phyloP scores from a whole-genome alignment of 2,888 invertebrate genomes.

The Schizaphis graminum region DNA sequence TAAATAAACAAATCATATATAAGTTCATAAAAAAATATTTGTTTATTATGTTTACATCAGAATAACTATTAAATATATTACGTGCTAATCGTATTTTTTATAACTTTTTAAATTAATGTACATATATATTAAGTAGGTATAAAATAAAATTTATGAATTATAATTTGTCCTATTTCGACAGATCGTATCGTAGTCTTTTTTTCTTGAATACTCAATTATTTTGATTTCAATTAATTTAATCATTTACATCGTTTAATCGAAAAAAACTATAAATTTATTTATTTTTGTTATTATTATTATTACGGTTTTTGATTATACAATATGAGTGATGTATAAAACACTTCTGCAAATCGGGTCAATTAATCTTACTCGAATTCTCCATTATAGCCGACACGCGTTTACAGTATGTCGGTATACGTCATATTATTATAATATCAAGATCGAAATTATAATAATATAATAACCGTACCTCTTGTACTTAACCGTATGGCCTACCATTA shows the following conservation, averaged over 20 bases:
- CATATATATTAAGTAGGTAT: neutral
- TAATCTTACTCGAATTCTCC: neutral
- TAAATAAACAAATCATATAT: neutral
- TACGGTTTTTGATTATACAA: neutral
- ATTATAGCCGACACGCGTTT: neutral
- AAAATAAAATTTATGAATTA: neutral
- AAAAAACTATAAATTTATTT: neutral
- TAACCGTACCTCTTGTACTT: neutral
- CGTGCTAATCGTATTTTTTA: neutral
- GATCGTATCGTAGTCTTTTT: neutral
- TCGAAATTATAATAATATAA: neutral
- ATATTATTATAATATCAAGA: neutral
- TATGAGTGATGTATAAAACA: neutral
- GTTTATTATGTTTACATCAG: neutral
- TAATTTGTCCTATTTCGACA: neutral
- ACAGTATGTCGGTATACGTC: neutral
- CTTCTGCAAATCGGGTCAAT: neutral
- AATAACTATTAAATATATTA: neutral
- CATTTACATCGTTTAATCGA: neutral
- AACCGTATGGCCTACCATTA: neutral
- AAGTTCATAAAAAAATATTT: neutral
- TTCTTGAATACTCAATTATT: neutral
- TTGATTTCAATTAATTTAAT: neutral
- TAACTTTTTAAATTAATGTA: neutral
- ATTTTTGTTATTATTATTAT: neutral